Conservation (phyloP, 2,888 invertebrate genomes). For the Dichetophora obliterata region DNA sequence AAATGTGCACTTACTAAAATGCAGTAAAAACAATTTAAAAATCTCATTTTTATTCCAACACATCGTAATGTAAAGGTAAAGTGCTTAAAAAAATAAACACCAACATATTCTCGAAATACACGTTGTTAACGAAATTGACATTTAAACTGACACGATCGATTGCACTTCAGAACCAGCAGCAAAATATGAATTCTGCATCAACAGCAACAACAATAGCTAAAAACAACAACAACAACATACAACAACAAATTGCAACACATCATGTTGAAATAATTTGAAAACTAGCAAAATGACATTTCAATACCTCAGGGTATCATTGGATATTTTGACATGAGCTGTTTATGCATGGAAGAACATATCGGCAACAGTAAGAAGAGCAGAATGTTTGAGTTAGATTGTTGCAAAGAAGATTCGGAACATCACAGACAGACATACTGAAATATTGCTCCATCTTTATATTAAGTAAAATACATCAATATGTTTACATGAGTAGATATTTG, state of each 20-base stretch:
- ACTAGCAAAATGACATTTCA: conserved; percentile 28
- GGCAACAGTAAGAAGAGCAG: not conserved
- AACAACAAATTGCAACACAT: conserved; percentile 4
- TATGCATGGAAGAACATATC: not conserved
- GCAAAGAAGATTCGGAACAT: not conserved
- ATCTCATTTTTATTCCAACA: too few relatives aligned
- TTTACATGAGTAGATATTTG: too few relatives aligned
- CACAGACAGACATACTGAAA: not conserved
- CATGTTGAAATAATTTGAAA: conserved; percentile 12
- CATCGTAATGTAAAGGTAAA: not conserved
- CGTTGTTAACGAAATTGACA: conserved; percentile 17
- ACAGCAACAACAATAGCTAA: not conserved
- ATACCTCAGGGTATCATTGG: not conserved
- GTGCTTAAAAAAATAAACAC: not conserved
- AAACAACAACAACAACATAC: conserved; percentile 1
- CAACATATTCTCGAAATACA: not conserved
- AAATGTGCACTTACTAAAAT: too few relatives aligned
- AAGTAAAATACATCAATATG: not conserved
- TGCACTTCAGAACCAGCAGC: not conserved
- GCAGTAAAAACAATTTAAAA: too few relatives aligned
- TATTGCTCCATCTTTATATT: not conserved
- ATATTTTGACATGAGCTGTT: not conserved
- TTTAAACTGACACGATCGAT: conserved; percentile 11
- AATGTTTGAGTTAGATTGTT: not conserved
- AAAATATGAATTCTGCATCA: not conserved